Evolutionary conservation across 2,113 vertebrate species (phyloP).

Genomic region (Pelvicachromis taeniatus): DNA sequence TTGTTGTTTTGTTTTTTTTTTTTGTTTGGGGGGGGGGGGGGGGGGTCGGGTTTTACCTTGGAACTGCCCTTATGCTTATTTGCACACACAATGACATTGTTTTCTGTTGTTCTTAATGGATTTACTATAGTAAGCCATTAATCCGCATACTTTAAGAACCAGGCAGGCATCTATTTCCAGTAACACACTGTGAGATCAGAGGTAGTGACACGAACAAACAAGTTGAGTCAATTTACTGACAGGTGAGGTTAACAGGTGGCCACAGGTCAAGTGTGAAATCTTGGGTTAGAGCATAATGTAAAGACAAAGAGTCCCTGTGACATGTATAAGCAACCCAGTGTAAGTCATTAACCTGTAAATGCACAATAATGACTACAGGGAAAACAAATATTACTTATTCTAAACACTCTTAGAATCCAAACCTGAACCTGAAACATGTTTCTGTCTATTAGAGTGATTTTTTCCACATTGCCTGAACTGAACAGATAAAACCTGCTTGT

Average conservation of each 20-base stretch:
- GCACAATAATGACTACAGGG: background rate
- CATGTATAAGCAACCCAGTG: background rate
- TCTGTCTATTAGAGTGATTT: background rate
- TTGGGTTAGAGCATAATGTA: background rate
- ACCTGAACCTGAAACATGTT: background rate
- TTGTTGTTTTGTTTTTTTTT: background rate
- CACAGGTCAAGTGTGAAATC: background rate
- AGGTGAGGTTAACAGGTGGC: background rate
- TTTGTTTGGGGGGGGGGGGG: too few relatives aligned
- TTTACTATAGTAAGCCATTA: background rate
- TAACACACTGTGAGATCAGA: background rate
- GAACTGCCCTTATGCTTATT: background rate
- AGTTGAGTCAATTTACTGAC: conserved; percentile 26
- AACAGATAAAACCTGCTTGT: background rate
- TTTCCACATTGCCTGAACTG: background rate
- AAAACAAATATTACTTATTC: background rate
- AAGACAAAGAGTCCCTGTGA: background rate
- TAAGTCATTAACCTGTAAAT: background rate
- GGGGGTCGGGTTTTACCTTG: background rate
- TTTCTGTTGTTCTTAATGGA: background rate
- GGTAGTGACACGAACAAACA: background rate
- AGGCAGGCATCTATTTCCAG: conserved; percentile 1
- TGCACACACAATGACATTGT: background rate
- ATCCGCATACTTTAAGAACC: background rate
- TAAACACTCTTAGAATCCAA: background rate